Conservation (phyloP, 1,140 invertebrate genomes). For the Anastrepha obliqua region DNA sequence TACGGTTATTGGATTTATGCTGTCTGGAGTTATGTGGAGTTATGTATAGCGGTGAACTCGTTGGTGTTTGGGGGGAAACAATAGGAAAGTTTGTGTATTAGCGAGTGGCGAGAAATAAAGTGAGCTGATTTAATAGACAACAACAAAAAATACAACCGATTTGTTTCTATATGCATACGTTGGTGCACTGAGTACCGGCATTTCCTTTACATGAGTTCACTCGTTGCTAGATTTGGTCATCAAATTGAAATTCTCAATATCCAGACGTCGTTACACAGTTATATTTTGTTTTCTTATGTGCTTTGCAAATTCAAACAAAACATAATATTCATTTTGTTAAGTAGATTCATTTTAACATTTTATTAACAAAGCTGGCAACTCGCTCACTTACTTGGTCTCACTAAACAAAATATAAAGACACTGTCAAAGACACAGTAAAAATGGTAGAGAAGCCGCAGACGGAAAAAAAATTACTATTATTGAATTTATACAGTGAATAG, state of each 20-base stretch:
- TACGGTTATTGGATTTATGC: not conserved
- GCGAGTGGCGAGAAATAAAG: no score
- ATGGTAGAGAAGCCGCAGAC: slow-evolving; percentile 30
- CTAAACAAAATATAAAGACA: not conserved
- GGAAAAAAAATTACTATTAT: slow-evolving; percentile 38
- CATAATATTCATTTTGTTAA: no score
- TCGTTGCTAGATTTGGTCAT: not conserved
- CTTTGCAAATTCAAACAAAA: not conserved
- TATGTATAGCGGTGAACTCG: not conserved
- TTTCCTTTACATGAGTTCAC: not conserved
- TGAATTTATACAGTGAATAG: slow-evolving; percentile 31
- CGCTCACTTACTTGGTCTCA: not conserved
- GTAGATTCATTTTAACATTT: not conserved
- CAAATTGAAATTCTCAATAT: not conserved
- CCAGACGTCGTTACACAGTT: not conserved
- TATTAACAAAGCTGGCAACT: slow-evolving; percentile 28
- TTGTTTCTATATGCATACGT: not conserved
- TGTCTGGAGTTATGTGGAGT: not conserved
- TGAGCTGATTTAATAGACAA: no score
- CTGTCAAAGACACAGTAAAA: not conserved
- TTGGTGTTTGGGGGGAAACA: not conserved
- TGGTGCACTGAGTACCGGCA: not conserved
- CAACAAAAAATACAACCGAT: not conserved
- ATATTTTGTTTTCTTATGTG: not conserved
- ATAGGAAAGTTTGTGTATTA: not conserved